Evolutionary conservation across 2,113 vertebrate species (phyloP).

Genomic region (Gila orcuttii): DNA sequence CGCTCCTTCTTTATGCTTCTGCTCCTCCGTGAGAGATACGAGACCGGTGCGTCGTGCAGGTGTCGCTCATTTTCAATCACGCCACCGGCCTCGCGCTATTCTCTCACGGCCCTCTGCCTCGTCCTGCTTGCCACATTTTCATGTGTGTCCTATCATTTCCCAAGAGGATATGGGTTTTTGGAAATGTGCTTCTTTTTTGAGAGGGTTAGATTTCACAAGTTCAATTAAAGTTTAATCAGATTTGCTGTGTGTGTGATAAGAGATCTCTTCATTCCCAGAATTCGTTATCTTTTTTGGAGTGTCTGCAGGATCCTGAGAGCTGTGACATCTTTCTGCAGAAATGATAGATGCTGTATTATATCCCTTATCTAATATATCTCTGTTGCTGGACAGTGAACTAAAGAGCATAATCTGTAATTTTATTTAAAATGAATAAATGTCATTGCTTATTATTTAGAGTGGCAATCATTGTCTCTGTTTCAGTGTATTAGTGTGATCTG

Average conservation of each 20-base stretch:
- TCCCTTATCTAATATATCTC: constrained; percentile 3
- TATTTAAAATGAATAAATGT: constrained; percentile 17
- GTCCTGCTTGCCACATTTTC: not conserved
- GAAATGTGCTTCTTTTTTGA: not conserved
- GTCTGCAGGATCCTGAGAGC: constrained; percentile 6
- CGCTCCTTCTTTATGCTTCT: too few species aligned
- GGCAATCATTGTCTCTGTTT: not conserved
- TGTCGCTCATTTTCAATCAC: too few species aligned
- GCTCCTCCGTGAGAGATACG: too few species aligned
- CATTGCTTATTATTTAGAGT: constrained; percentile 12
- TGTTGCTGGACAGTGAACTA: constrained; percentile 17
- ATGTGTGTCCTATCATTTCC: not conserved
- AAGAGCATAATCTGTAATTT: not conserved
- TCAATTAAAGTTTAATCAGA: constrained; percentile 38
- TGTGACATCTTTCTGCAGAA: not conserved
- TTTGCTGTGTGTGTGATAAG: constrained; percentile 7
- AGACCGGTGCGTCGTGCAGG: too few species aligned
- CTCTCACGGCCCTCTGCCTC: too few species aligned
- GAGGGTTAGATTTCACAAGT: constrained; percentile 13
- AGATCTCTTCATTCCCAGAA: constrained; percentile 21
- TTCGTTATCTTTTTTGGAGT: constrained; percentile 10
- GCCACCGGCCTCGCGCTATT: too few species aligned
- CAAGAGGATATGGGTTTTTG: not conserved
- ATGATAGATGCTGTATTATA: not conserved
- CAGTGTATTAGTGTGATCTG: not conserved